phyloP scores from a whole-genome alignment of 2,888 invertebrate species.

The Megamerina dolium region DNA sequence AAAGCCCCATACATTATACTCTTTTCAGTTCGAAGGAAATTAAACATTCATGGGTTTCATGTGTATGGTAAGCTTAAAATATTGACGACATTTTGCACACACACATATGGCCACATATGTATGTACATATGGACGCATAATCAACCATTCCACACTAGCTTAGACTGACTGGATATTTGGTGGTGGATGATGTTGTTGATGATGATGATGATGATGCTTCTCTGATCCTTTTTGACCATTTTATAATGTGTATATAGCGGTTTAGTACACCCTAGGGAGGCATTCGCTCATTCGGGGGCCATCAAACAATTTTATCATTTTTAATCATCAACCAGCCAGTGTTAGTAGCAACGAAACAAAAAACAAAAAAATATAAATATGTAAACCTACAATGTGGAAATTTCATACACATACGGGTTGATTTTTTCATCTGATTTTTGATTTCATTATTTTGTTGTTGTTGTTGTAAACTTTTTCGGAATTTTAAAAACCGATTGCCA shows the following conservation, averaged over 20 bases:
- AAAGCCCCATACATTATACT: no score
- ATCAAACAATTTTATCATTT: constrained; percentile 47
- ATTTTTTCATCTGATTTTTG: no score
- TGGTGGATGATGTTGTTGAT: no score
- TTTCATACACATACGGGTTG: no score
- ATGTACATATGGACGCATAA: constrained; percentile 3
- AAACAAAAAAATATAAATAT: no score
- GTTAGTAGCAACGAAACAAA: background rate
- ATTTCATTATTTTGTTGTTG: constrained; percentile 19
- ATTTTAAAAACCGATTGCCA: constrained; percentile 40
- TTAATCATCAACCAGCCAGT: constrained; percentile 38
- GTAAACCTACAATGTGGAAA: no score
- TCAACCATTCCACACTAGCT: background rate
- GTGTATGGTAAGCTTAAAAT: constrained; percentile 29
- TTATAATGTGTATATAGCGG: constrained; percentile 50
- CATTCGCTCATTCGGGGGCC: constrained; percentile 39
- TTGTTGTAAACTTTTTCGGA: constrained; percentile 22
- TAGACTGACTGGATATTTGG: background rate
- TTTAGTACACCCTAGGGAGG: constrained; percentile 44
- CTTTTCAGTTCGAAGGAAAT: constrained; percentile 26
- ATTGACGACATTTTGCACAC: constrained; percentile 23
- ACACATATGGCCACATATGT: background rate
- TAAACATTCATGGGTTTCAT: constrained; percentile 37
- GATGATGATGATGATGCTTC: no score
- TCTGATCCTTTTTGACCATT: constrained; percentile 42